These are phyloP conservation scores for Caenorhabditis auriculariae DNA, from an alignment of 2,888 invertebrate genomes.

Conservation along the genomic window DNA sequence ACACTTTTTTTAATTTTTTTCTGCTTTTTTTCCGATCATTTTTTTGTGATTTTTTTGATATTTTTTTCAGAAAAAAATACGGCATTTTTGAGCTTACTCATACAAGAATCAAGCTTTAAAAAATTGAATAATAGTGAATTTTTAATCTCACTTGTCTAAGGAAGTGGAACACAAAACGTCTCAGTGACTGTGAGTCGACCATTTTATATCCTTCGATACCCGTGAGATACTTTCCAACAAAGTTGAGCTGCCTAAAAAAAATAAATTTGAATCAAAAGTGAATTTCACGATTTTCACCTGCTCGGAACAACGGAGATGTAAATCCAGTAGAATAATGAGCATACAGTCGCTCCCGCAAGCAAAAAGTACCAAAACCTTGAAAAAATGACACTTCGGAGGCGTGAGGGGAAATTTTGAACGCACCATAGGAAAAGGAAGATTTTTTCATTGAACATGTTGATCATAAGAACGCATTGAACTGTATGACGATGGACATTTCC, in stretches of 20 bases:
- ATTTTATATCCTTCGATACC: constrained; percentile 64
- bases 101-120: no score
- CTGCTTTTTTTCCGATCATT: no score
- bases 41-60: no score
- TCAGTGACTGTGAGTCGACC: constrained; percentile 62
- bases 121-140: no score
- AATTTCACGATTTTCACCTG: constrained; percentile 44
- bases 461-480: constrained; percentile 63
- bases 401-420: neutral
- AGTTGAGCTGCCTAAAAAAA: constrained; percentile 61
- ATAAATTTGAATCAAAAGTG: constrained; percentile 2
- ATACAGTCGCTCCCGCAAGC: constrained; percentile 60
- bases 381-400: neutral
- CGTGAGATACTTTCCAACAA: constrained; percentile 63
- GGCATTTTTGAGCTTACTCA: no score
- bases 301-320: constrained; percentile 62
- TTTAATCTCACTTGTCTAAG: constrained; percentile 52
- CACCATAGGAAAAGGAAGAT: constrained; percentile 63
- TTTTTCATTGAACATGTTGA: constrained; percentile 63
- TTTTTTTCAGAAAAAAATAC: neutral
- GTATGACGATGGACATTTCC: constrained; percentile 63
- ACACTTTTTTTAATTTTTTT: no score
- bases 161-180: constrained; percentile 63
- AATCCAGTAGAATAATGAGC: constrained; percentile 63
- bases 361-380: constrained; percentile 61